Percentiles rank a stretch among this genome's conserved stretches.
These are phyloP conservation scores for Macropus fuliginosus DNA, from an alignment of 2,797 vertebrate genomes.

Conservation along the genomic window DNA sequence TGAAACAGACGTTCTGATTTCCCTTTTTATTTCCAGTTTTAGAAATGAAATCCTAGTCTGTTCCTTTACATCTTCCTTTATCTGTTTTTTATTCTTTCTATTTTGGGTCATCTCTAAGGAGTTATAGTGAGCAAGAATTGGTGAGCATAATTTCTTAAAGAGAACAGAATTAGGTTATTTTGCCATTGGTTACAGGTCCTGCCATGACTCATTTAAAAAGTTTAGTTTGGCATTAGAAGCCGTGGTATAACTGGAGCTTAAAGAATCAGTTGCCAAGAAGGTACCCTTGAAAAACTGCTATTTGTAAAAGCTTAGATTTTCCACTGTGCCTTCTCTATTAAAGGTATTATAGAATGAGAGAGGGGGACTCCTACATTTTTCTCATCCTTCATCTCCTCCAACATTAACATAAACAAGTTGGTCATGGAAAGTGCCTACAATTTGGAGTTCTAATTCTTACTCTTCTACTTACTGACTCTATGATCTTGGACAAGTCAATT, in stretches of 20 bases:
- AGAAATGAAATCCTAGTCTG: neutral
- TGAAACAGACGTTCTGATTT: slow-evolving; percentile 73
- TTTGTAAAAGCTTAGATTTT: neutral
- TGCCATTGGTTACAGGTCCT: slow-evolving; percentile 32
- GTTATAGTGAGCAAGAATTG: neutral
- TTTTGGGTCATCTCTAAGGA: neutral
- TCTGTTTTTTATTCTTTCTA: slow-evolving; percentile 49
- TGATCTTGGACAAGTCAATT: neutral
- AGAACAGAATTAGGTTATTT: slow-evolving; percentile 26
- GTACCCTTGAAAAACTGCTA: neutral
- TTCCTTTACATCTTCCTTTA: slow-evolving; percentile 55
- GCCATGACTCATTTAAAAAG: slow-evolving; percentile 41
- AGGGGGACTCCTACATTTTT: neutral
- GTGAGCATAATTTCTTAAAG: neutral
- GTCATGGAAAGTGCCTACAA: neutral
- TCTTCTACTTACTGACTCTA: neutral
- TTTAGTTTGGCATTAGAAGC: slow-evolving; percentile 23
- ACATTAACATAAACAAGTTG: neutral
- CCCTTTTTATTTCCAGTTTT: slow-evolving; percentile 46
- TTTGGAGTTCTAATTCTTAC: neutral
- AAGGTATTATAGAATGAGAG: slow-evolving; percentile 16
- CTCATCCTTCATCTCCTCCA: neutral
- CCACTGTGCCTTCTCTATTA: neutral
- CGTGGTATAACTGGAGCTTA: neutral
- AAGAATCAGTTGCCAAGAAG: neutral